phyloP scores from a whole-genome alignment of 2,888 invertebrate genomes.

The Mimumesa dahlbomi region DNA sequence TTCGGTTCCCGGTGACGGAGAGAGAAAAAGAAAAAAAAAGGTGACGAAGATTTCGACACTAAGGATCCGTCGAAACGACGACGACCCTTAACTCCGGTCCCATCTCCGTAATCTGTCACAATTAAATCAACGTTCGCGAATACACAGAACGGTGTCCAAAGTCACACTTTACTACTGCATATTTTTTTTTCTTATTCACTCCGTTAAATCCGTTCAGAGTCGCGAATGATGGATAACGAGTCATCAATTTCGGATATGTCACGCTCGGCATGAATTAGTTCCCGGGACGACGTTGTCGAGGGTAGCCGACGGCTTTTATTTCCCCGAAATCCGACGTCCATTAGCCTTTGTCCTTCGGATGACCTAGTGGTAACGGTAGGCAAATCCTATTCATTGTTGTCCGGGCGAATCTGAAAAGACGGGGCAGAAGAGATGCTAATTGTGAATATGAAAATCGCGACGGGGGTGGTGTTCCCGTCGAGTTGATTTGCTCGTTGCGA shows the following conservation, averaged over 20 bases:
- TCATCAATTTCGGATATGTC: slow-evolving; percentile 1
- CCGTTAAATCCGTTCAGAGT: too few relatives aligned
- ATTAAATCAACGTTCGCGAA: too few relatives aligned
- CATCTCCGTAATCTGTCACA: too few relatives aligned
- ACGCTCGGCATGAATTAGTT: background rate
- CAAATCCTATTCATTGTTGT: slow-evolving; percentile 40
- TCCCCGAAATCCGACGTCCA: slow-evolving; percentile 3
- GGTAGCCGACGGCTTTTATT: background rate
- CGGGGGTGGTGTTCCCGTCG: slow-evolving; percentile 46
- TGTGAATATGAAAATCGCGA: slow-evolving; percentile 67
- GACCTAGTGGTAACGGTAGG: slow-evolving; percentile 14
- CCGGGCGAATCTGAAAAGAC: slow-evolving; percentile 38
- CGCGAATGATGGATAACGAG: too few relatives aligned
- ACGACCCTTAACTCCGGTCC: too few relatives aligned
- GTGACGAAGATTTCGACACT: too few relatives aligned
- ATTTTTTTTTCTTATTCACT: too few relatives aligned
- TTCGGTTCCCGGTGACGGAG: background rate
- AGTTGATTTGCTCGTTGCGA: slow-evolving; percentile 61
- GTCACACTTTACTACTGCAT: too few relatives aligned
- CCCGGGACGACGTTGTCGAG: too few relatives aligned
- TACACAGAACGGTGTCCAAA: too few relatives aligned
- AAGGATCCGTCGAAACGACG: too few relatives aligned
- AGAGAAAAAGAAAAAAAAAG: too few relatives aligned
- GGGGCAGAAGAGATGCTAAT: slow-evolving; percentile 59
- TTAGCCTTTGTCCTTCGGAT: slow-evolving; percentile 1